Evolutionary conservation across 2,797 vertebrate species (phyloP).

Genomic region (Alca torda): DNA sequence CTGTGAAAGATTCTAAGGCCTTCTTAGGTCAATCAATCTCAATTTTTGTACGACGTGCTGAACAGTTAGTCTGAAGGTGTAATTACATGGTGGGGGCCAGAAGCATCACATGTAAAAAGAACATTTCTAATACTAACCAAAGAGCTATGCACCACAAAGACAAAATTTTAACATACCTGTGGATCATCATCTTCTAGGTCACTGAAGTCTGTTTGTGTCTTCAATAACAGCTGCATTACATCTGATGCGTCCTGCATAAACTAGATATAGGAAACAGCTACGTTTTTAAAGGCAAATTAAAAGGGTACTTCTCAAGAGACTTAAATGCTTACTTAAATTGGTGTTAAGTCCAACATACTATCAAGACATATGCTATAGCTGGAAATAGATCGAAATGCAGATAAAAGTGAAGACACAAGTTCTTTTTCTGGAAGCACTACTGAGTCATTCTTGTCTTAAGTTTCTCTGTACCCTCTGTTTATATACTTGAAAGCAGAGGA

Average conservation of each 20-base stretch:
- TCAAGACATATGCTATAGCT: neutral
- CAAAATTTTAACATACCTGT: conserved; percentile 78
- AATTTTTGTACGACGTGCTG: neutral
- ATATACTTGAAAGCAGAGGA: neutral
- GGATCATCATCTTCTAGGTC: conserved; percentile 98
- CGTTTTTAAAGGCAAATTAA: neutral
- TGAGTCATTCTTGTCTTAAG: neutral
- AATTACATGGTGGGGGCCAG: neutral
- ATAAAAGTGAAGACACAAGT: neutral
- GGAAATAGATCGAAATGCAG: neutral
- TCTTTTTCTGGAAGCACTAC: neutral
- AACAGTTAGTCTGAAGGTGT: neutral
- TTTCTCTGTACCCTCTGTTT: neutral
- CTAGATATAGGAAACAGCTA: conserved; percentile 68
- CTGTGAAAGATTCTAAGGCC: neutral
- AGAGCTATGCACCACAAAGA: neutral
- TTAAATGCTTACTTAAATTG: neutral
- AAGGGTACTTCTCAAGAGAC: neutral
- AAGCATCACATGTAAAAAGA: neutral
- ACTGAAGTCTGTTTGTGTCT: conserved; percentile 96
- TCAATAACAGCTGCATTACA: conserved; percentile 96
- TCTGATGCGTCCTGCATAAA: conserved; percentile 99
- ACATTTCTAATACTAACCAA: neutral
- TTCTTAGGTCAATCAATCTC: neutral
- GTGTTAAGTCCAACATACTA: neutral